These are phyloP conservation scores for Actinemys pallida DNA, from an alignment of 2,113 vertebrate species.

Conservation along the genomic window DNA sequence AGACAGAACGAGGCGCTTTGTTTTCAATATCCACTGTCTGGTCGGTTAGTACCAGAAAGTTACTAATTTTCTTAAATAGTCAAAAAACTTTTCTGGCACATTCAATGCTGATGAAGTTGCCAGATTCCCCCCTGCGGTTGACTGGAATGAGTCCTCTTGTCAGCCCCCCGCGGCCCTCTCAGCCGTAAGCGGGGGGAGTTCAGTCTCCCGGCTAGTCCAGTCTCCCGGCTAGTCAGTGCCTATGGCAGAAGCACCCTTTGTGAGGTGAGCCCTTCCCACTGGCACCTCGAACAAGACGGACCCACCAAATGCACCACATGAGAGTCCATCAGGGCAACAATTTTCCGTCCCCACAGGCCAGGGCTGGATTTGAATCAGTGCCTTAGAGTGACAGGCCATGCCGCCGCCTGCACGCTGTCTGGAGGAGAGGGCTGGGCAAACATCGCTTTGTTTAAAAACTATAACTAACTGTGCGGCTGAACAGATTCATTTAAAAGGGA, in stretches of 20 bases:
- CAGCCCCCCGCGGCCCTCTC: background rate
- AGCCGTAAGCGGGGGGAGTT: background rate
- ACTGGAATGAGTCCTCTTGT: background rate
- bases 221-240: background rate
- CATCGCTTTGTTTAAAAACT: fast-evolving
- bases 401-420: too few species aligned
- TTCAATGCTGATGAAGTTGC: background rate
- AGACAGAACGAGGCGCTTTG: background rate
- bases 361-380: background rate
- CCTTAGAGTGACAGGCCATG: background rate
- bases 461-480: background rate
- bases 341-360: background rate
- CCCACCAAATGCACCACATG: background rate
- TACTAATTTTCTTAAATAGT: background rate
- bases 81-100: background rate
- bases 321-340: background rate
- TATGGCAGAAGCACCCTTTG: background rate
- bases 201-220: background rate
- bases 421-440: fast-evolving
- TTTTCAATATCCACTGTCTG: background rate
- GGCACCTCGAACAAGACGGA: background rate
- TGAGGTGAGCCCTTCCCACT: background rate
- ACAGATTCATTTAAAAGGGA: background rate
- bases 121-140: background rate
- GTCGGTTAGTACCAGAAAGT: background rate